Evolutionary conservation across 2,797 vertebrate genomes (phyloP).

Genomic region (Mormyrops boulengeri): DNA sequence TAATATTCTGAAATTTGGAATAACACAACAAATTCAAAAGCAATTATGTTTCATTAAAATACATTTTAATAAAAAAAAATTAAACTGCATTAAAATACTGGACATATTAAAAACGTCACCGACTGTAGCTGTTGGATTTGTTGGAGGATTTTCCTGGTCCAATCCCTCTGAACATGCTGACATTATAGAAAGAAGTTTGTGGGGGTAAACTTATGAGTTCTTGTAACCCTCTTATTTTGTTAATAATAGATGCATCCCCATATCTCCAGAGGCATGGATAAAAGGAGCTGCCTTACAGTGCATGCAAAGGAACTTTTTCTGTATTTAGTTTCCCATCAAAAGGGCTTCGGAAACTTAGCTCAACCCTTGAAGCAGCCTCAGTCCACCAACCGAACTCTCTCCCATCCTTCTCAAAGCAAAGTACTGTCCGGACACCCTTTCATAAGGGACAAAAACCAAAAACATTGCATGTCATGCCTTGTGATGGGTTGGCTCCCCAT

Average conservation of each 20-base stretch:
- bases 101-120: background rate
- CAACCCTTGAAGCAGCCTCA: background rate
- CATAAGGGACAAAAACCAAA: background rate
- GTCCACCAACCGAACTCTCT: background rate
- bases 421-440: background rate
- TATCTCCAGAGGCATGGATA: background rate
- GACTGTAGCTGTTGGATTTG: background rate
- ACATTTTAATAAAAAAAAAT: too few species aligned
- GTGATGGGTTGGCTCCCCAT: background rate
- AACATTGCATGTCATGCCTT: background rate
- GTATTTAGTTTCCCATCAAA: background rate
- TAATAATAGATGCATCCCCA: background rate
- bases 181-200: background rate
- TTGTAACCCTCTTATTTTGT: background rate
- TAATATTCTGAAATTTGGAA: background rate
- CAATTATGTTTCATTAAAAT: background rate
- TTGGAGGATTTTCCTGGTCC: background rate
- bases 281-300: background rate
- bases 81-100: background rate
- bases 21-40: background rate
- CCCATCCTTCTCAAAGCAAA: background rate
- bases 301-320: background rate
- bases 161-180: background rate
- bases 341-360: background rate
- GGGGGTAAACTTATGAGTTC: background rate